A percentile compares a stretch with the other conserved stretches of the same genome.
Conservation (phyloP, 2,113 vertebrate genomes). For the Oenanthe melanoleuca region DNA sequence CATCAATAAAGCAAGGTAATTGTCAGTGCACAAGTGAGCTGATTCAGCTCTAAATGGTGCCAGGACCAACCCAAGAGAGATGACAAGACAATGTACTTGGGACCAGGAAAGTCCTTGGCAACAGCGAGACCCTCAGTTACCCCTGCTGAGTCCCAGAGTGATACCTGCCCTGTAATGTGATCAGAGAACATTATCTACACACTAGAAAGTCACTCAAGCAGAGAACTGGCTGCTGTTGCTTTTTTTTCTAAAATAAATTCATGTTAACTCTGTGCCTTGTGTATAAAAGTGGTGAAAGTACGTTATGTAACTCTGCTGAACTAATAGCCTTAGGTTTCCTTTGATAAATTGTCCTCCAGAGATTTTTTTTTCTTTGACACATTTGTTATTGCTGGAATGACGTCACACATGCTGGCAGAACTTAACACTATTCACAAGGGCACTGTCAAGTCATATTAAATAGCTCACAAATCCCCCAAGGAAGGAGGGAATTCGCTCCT, state of each 20-base stretch:
- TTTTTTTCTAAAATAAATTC: not conserved
- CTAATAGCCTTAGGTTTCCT: not conserved
- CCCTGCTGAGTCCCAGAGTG: not conserved
- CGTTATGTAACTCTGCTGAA: slow-evolving; percentile 1
- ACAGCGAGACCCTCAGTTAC: not conserved
- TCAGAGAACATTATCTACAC: not conserved
- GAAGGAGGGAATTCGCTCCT: not conserved
- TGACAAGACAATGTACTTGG: not conserved
- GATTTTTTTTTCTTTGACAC: slow-evolving; percentile 20
- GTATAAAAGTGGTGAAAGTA: not conserved
- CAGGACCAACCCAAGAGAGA: not conserved
- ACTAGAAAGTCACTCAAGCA: not conserved
- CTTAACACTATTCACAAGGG: slow-evolving; percentile 2
- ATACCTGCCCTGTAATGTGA: not conserved
- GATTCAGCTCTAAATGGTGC: not conserved
- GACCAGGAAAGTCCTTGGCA: not conserved
- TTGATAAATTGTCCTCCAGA: slow-evolving; percentile 11
- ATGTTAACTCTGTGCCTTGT: not conserved
- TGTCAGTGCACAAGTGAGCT: not conserved
- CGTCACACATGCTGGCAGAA: not conserved
- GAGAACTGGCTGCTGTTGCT: not conserved
- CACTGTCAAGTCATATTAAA: not conserved
- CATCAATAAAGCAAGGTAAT: not conserved
- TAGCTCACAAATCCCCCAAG: not conserved
- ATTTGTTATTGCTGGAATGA: slow-evolving; percentile 30